Evolutionary conservation across 2,113 vertebrate genomes (phyloP).

Genomic region (Carollia perspicillata): DNA sequence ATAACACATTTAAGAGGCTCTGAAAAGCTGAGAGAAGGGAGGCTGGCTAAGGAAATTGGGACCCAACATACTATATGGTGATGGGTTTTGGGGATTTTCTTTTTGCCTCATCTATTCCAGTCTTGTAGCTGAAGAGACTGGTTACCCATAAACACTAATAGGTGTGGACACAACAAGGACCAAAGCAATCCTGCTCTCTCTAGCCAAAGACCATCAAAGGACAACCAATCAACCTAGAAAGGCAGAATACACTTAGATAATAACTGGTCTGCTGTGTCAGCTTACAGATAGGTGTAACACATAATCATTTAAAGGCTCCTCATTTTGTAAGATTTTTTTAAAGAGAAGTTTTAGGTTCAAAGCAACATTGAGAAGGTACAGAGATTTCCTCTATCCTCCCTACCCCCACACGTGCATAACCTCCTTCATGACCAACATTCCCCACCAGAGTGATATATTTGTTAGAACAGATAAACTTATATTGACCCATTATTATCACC

Average conservation of each 20-base stretch:
- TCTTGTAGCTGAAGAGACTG: neutral
- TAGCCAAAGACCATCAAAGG: neutral
- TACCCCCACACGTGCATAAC: neutral
- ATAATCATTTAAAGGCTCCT: neutral
- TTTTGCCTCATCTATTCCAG: neutral
- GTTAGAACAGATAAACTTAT: neutral
- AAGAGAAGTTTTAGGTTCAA: neutral
- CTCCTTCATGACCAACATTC: neutral
- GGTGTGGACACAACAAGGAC: neutral
- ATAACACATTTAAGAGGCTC: neutral
- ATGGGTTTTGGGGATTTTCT: neutral
- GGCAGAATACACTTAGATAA: neutral
- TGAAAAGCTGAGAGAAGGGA: neutral
- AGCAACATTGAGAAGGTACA: neutral
- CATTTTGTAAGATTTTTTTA: neutral
- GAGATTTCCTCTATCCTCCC: neutral
- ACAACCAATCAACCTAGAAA: neutral
- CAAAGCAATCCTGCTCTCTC: neutral
- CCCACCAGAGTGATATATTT: neutral
- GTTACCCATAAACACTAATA: neutral
- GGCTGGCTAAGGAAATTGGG: accelerated
- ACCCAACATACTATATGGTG: neutral
- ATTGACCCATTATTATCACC: neutral
- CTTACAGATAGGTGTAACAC: neutral
- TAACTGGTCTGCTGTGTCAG: neutral